These are phyloP conservation scores for Disparrhopalites patrizii DNA, from an alignment of 2,888 invertebrate genomes.

Conservation along the genomic window DNA sequence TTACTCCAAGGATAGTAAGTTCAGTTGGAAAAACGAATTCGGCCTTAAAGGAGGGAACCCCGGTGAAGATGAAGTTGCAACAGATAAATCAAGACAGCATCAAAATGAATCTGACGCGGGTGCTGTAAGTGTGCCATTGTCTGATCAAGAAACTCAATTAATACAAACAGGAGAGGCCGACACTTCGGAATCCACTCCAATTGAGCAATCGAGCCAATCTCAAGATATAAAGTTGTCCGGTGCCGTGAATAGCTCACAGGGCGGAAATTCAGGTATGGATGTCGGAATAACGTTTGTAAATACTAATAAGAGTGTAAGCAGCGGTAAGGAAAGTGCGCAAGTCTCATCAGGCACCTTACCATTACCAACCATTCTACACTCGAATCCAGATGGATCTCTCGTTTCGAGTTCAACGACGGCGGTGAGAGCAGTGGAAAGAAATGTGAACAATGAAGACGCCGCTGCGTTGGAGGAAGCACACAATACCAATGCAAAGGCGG, in stretches of 20 bases:
- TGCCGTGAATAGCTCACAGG: not conserved
- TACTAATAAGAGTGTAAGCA: not conserved
- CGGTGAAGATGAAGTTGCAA: not conserved
- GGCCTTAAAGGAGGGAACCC: slow-evolving; percentile 28
- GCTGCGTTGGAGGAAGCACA: not conserved
- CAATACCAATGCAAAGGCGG: not conserved
- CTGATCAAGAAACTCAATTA: slow-evolving; percentile 20
- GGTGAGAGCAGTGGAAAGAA: not conserved
- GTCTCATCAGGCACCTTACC: not conserved
- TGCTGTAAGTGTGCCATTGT: not conserved
- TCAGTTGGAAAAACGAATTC: slow-evolving; percentile 11
- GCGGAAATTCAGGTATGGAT: not conserved
- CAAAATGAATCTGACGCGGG: not conserved
- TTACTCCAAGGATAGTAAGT: slow-evolving; percentile 23
- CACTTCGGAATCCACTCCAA: too few species aligned
- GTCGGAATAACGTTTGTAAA: not conserved
- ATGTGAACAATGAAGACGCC: not conserved
- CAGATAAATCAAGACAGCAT: not conserved
- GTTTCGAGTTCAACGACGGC: not conserved
- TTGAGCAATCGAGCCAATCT: too few species aligned
- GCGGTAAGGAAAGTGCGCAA: not conserved
- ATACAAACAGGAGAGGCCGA: not conserved
- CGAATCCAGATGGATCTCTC: not conserved
- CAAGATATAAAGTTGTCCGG: too few species aligned
- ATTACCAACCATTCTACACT: not conserved